These are phyloP conservation scores for Drosophila meridionalis DNA, from an alignment of 2,888 invertebrate species.

Conservation along the genomic window DNA sequence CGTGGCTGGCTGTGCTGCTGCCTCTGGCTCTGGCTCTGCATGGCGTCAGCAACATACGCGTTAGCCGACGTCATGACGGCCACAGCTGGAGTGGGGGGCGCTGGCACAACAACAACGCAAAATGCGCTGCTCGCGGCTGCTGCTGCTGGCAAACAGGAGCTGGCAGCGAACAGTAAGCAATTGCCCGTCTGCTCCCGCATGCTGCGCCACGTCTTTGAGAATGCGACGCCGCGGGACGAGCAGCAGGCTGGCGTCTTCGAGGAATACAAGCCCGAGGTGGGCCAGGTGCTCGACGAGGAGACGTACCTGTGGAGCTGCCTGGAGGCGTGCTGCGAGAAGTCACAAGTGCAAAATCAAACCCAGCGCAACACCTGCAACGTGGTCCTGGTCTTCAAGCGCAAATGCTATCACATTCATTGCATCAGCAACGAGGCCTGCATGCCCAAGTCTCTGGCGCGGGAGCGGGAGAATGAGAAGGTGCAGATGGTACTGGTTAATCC, in stretches of 20 bases:
- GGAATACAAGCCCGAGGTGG: constrained; percentile 82
- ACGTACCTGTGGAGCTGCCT: constrained; percentile 89
- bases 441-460: constrained; percentile 87
- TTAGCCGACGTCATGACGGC: constrained; percentile 59
- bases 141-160: constrained; percentile 21
- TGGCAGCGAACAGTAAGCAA: constrained; percentile 22
- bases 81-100: constrained; percentile 18
- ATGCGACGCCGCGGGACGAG: constrained; percentile 85
- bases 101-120: constrained; percentile 45
- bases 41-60: constrained; percentile 70
- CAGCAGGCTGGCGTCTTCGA: constrained; percentile 88
- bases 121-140: constrained; percentile 27
- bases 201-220: constrained; percentile 83
- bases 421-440: constrained; percentile 89
- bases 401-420: constrained; percentile 92
- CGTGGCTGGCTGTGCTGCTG: constrained; percentile 25
- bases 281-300: constrained; percentile 85
- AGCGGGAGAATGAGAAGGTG: constrained; percentile 87
- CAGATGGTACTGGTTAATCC: constrained; percentile 92
- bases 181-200: constrained; percentile 81
- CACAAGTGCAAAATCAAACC: constrained; percentile 12
- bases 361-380: constrained; percentile 88
- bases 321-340: constrained; percentile 86
- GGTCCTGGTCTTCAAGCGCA: constrained; percentile 90
- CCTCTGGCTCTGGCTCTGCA: constrained; percentile 29